Evolutionary conservation across 2,797 vertebrate species (phyloP).

Genomic region (Valencia hispanica): DNA sequence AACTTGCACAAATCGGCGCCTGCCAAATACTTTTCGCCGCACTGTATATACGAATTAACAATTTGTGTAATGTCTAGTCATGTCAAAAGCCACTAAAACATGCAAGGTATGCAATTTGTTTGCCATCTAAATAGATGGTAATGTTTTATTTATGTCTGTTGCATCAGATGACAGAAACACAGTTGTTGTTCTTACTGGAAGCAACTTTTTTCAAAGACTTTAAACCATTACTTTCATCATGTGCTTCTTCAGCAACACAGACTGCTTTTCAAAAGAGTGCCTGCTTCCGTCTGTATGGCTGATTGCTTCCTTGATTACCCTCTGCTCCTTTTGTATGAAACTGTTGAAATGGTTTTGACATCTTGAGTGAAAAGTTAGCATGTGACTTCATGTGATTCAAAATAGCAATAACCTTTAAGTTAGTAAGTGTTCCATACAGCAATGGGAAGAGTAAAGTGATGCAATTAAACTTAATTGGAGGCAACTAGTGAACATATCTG

Average conservation of each 20-base stretch:
- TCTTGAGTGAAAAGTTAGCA: conserved; percentile 45
- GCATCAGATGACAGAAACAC: conserved; percentile 32
- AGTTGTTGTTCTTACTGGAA: conserved; percentile 17
- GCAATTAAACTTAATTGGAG: conserved; percentile 56
- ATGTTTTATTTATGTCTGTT: not conserved
- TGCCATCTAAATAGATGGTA: no score
- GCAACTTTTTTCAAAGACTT: conserved; percentile 30
- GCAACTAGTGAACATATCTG: conserved; percentile 35
- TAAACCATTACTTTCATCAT: conserved; percentile 33
- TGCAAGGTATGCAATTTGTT: no score
- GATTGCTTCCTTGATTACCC: conserved; percentile 49
- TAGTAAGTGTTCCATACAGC: conserved; percentile 49
- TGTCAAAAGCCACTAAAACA: no score
- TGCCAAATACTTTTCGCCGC: no score
- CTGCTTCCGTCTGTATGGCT: conserved; percentile 26
- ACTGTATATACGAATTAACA: no score
- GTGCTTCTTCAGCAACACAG: conserved; percentile 7
- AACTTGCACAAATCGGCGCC: no score
- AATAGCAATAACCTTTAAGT: conserved; percentile 48
- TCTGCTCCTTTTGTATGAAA: conserved; percentile 34
- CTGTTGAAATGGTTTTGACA: conserved; percentile 58
- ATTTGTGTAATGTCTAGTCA: no score
- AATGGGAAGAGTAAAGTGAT: conserved; percentile 43
- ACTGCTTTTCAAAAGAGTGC: conserved; percentile 9
- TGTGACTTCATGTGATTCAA: conserved; percentile 58